Evolutionary conservation across 1,140 invertebrate genomes (phyloP).

Genomic region (Saccostrea cuccullata): DNA sequence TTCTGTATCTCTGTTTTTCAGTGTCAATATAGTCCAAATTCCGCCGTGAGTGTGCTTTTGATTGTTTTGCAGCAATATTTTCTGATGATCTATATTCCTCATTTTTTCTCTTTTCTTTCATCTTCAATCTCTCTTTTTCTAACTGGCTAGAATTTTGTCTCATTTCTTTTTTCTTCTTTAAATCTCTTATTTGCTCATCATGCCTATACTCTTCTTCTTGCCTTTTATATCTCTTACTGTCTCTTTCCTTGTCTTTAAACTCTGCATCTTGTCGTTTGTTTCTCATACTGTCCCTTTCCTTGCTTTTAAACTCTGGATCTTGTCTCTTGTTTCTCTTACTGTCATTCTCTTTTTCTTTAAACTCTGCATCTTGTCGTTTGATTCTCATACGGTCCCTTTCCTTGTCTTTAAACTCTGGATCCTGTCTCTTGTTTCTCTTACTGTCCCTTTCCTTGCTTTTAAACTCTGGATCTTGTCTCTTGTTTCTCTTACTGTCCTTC

Average conservation of each 20-base stretch:
- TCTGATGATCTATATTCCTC: conserved; percentile 6
- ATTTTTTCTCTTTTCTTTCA: conserved; percentile 41
- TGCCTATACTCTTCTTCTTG: not conserved
- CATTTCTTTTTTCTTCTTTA: conserved; percentile 43
- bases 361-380: too few species aligned
- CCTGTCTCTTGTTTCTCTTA: too few species aligned
- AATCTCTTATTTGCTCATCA: conserved; percentile 39
- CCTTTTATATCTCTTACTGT: conserved; percentile 40
- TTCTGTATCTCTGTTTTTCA: conserved; percentile 26
- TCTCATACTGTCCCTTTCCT: too few species aligned
- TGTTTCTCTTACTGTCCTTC: conserved; percentile 34
- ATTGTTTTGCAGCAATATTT: not conserved
- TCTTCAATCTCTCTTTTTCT: conserved; percentile 37
- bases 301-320: too few species aligned
- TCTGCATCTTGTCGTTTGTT: too few species aligned
- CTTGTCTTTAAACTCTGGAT: too few species aligned
- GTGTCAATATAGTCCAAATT: conserved; percentile 15
- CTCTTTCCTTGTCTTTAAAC: not conserved
- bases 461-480: too few species aligned
- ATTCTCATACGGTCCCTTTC: too few species aligned
- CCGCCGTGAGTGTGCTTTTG: not conserved
- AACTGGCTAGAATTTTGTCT: conserved; percentile 26
- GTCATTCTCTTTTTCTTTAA: too few species aligned
- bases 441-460: too few species aligned
- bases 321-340: too few species aligned